Evolutionary conservation across 2,797 vertebrate genomes (phyloP).

Genomic region (Clarias pachynema): DNA sequence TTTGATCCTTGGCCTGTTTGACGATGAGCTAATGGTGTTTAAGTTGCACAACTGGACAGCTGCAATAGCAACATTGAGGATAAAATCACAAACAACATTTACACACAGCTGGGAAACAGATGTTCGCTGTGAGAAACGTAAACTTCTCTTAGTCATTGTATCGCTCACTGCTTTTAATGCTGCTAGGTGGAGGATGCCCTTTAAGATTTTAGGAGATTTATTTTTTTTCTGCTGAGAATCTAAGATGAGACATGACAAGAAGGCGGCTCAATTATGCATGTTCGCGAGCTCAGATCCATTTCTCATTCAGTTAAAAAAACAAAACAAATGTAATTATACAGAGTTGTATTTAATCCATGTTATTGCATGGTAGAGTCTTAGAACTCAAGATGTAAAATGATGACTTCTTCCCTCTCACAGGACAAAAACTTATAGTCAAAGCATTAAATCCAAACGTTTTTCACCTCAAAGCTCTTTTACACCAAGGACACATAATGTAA

Average conservation of each 20-base stretch:
- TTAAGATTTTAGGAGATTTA: background rate
- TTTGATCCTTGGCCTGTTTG: conserved; percentile 45
- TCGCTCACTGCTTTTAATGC: conserved; percentile 19
- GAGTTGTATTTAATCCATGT: too few species aligned
- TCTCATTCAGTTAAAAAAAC: background rate
- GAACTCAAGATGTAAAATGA: background rate
- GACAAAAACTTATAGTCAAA: background rate
- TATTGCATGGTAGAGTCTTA: too few species aligned
- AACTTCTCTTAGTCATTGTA: conserved; percentile 15
- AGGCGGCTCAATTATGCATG: background rate
- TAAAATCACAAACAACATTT: conserved; percentile 28
- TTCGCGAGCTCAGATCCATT: background rate
- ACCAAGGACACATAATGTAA: background rate
- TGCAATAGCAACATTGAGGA: conserved; percentile 50
- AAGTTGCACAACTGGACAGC: conserved; percentile 54
- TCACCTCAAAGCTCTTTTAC: background rate
- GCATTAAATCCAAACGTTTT: background rate
- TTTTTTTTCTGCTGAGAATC: background rate
- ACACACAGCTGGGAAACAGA: conserved; percentile 22
- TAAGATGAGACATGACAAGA: background rate
- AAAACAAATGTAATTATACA: too few species aligned
- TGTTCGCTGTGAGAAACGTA: conserved; percentile 31
- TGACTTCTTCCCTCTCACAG: background rate
- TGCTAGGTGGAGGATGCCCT: background rate
- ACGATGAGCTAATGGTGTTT: conserved; percentile 53